These are phyloP conservation scores for Eurystomus glaucurus DNA, from an alignment of 2,797 vertebrate species.

Conservation along the genomic window DNA sequence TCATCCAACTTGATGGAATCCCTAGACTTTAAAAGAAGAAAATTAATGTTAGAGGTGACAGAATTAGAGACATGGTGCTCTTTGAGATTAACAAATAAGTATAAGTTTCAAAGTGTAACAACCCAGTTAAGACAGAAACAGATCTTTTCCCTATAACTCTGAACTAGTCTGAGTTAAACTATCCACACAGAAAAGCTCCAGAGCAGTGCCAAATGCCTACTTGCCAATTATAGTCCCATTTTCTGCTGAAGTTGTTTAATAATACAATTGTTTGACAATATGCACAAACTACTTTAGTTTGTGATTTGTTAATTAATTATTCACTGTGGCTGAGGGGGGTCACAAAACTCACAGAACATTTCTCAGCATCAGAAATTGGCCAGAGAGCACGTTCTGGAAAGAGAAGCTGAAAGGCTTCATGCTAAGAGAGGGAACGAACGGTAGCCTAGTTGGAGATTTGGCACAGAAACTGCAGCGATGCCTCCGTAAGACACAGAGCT, in stretches of 20 bases:
- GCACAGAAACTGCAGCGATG: neutral
- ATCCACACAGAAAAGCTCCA: neutral
- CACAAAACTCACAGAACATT: neutral
- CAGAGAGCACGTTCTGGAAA: neutral
- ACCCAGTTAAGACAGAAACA: neutral
- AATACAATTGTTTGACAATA: neutral
- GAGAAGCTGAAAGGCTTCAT: neutral
- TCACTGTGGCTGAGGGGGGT: neutral
- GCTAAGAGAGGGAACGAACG: neutral
- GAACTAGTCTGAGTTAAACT: neutral
- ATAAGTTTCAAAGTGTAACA: neutral
- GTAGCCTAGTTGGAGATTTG: neutral
- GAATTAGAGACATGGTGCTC: neutral
- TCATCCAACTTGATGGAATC: constrained; percentile 93
- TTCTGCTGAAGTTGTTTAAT: neutral
- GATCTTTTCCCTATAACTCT: neutral
- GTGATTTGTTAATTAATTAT: neutral
- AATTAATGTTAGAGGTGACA: neutral
- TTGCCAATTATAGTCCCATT: neutral
- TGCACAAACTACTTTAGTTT: neutral
- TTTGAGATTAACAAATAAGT: neutral
- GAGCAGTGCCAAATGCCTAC: neutral
- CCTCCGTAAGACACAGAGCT: neutral
- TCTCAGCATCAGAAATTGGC: neutral
- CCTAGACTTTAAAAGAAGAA: constrained; percentile 86